Percentiles rank a stretch among this genome's conserved stretches.
Conservation (phyloP, 2,888 invertebrate genomes). For the Euphydryas editha region DNA sequence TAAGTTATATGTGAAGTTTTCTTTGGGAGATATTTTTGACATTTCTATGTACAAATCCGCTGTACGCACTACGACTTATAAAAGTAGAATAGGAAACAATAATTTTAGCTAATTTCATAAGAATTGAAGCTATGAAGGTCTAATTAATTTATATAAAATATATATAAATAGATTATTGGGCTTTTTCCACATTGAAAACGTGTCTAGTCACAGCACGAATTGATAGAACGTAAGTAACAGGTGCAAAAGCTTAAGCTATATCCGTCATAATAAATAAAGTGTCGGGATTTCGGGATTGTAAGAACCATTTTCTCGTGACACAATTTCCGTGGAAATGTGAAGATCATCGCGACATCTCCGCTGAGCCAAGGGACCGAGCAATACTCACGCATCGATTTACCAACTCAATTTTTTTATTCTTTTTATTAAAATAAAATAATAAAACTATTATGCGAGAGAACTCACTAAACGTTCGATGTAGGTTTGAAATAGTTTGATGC, state of each 20-base stretch:
- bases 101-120: not conserved
- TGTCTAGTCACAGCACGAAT: not conserved
- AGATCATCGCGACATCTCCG: slow-evolving; percentile 45
- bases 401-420: slow-evolving; percentile 52
- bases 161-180: not conserved
- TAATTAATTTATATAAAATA: not conserved
- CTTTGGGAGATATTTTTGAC: too few relatives aligned
- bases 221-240: slow-evolving; percentile 21
- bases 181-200: not conserved
- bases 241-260: slow-evolving; percentile 44
- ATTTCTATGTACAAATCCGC: not conserved
- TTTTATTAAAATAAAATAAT: not conserved
- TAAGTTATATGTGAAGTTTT: too few relatives aligned
- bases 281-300: slow-evolving; percentile 54
- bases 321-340: slow-evolving; percentile 55
- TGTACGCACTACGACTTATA: too few relatives aligned
- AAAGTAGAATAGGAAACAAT: not conserved
- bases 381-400: slow-evolving; percentile 70
- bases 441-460: not conserved
- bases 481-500: not conserved
- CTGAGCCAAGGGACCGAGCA: slow-evolving; percentile 59
- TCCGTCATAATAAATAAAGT: slow-evolving; percentile 48
- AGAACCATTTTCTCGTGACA: slow-evolving; percentile 55
- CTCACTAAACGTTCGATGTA: not conserved
- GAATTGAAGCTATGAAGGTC: not conserved